phyloP scores from a whole-genome alignment of 1,140 invertebrate genomes.

The Drosophila melanogaster region DNA sequence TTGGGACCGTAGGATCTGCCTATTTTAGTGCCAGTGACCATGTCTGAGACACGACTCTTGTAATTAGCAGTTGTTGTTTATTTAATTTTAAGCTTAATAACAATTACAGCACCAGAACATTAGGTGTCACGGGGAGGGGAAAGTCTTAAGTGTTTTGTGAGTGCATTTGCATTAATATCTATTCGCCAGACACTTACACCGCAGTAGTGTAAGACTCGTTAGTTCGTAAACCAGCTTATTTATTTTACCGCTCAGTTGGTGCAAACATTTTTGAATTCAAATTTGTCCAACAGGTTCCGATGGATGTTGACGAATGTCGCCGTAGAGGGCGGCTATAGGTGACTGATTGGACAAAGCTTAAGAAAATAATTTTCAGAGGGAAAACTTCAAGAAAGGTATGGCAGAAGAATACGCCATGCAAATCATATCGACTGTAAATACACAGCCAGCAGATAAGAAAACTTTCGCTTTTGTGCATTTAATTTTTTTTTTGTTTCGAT shows the following conservation, averaged over 20 bases:
- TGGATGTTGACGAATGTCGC: conserved; percentile 32
- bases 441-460: conserved; percentile 28
- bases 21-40: conserved; percentile 3
- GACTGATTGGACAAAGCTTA: conserved; percentile 1
- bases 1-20: neutral
- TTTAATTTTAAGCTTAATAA: conserved; percentile 64
- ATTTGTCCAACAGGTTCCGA: conserved; percentile 59
- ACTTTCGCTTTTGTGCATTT: conserved; percentile 55
- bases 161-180: conserved; percentile 29
- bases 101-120: conserved; percentile 27
- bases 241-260: conserved; percentile 57
- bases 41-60: conserved; percentile 43
- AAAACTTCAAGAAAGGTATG: too few relatives aligned
- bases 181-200: conserved; percentile 8
- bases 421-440: conserved; percentile 14
- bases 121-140: neutral
- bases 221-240: conserved; percentile 51
- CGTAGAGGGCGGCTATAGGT: neutral
- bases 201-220: neutral
- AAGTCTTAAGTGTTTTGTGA: conserved; percentile 5
- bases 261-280: conserved; percentile 59
- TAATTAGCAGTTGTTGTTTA: conserved; percentile 73
- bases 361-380: neutral
- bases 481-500: conserved; percentile 25
- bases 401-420: neutral